A percentile compares a stretch with the other conserved stretches of the same genome.
Evolutionary conservation across 2,888 invertebrate species (phyloP).

Genomic region (Sphaeridia pumilis): DNA sequence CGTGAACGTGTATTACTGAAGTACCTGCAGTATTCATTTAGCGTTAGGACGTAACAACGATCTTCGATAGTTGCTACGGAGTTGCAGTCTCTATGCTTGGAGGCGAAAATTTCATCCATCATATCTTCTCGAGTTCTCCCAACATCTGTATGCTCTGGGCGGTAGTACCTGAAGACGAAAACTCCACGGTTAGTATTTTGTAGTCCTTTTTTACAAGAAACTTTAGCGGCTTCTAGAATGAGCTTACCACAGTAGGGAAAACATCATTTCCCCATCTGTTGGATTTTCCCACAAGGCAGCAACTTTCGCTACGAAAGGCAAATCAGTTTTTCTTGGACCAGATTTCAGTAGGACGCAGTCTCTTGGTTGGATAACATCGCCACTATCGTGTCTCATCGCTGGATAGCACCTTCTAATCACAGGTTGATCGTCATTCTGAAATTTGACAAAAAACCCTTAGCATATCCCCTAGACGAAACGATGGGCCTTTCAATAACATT

Average conservation of each 20-base stretch:
- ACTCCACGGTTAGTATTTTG: no score
- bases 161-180: slow-evolving; percentile 69
- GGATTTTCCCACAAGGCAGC: slow-evolving; percentile 91
- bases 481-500: no score
- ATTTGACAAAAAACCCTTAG: slow-evolving; percentile 14
- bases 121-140: slow-evolving; percentile 68
- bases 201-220: not conserved
- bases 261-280: slow-evolving; percentile 59
- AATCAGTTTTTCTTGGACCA: slow-evolving; percentile 64
- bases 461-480: not conserved
- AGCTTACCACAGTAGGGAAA: slow-evolving; percentile 33
- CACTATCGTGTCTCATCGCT: slow-evolving; percentile 80
- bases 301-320: slow-evolving; percentile 90
- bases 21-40: slow-evolving; percentile 92
- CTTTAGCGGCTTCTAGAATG: not conserved
- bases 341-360: slow-evolving; percentile 88
- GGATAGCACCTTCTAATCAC: slow-evolving; percentile 73
- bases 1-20: slow-evolving; percentile 30
- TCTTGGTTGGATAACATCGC: slow-evolving; percentile 70
- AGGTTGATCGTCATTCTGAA: slow-evolving; percentile 60
- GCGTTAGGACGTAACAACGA: slow-evolving; percentile 91
- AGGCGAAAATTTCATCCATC: slow-evolving; percentile 88
- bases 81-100: slow-evolving; percentile 86
- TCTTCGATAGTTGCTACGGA: slow-evolving; percentile 96
- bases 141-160: slow-evolving; percentile 91